Evolutionary conservation across 2,113 vertebrate species (phyloP).

Genomic region (Rhinichthys klamathensis): DNA sequence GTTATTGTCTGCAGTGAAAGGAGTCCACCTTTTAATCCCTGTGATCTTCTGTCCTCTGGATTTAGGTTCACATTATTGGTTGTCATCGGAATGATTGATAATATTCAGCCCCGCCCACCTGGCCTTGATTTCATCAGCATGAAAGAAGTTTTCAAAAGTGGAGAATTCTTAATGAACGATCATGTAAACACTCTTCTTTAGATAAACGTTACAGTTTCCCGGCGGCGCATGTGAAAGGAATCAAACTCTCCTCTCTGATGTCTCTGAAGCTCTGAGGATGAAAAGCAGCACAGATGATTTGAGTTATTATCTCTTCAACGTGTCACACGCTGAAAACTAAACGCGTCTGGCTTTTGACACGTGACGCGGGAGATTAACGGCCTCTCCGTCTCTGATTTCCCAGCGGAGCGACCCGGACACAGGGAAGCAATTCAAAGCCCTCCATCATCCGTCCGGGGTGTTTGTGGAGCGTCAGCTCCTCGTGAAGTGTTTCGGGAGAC

Average conservation of each 20-base stretch:
- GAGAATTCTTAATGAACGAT: background rate
- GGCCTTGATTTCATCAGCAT: background rate
- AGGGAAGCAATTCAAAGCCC: slow-evolving; percentile 44
- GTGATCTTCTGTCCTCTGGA: too few species aligned
- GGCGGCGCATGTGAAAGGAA: background rate
- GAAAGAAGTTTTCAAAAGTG: background rate
- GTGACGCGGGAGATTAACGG: slow-evolving; percentile 49
- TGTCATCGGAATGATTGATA: background rate
- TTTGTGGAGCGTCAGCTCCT: background rate
- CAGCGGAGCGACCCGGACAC: slow-evolving; percentile 25
- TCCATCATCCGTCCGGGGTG: background rate
- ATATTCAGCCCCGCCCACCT: background rate
- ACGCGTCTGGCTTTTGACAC: slow-evolving; percentile 42
- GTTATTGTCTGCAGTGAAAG: background rate
- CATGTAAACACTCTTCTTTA: background rate
- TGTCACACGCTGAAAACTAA: slow-evolving; percentile 43
- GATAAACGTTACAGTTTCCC: too few species aligned
- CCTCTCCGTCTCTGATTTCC: slow-evolving; percentile 50
- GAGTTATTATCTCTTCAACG: slow-evolving; percentile 35
- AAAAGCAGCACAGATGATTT: slow-evolving; percentile 28
- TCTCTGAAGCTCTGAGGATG: background rate
- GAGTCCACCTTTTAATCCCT: background rate
- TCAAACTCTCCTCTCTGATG: background rate
- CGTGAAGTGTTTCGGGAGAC: slow-evolving; percentile 16
- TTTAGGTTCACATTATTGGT: background rate